Base-by-base conservation (phyloP, 2,113 vertebrate species). In the Choloepus hoffmanni region DNA sequence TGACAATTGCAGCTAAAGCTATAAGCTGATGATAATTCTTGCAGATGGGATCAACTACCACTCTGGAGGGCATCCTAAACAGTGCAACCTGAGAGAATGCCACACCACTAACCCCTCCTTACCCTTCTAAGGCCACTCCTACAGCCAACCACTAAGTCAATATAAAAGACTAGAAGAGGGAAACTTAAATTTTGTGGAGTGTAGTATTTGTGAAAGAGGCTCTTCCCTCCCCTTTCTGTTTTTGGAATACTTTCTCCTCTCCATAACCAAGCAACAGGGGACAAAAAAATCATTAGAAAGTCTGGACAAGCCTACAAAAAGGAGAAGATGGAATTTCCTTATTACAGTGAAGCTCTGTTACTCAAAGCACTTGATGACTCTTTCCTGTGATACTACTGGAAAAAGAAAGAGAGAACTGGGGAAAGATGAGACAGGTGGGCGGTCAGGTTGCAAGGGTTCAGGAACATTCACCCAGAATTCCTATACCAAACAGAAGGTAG, bases 351-450 rank as follows among this genome's bases (percentile, higher is more conserved):
- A 53, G 14, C 1, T 62, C 24, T 67, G 7, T n/a, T 73, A 30
- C 3, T 89, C 67, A 82, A 33, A 73, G 40, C 12, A 12, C 10
- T 28, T 85, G 2, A 70, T 55, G 30, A 62, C 8, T 65, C 33
- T 63, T 65, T 8, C n/a, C 73, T 82, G 28, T 28, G 40, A 19
- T 13, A 21, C 19, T n/a, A 48, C 21, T 30, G 3, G 23, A 13
- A 53, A 89, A 65, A 2, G 8, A 74, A 40, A 78, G 67, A 77
- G 48, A 63, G 19, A 53, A 19, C 0, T 84, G 10, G 14, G 7
- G 9, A 67, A 28, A 10, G 6, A 33, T 1, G 12, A 28, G 33
- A 33, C 5, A 26, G 12, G 19, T 0, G 0, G 0, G 9, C 11
- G 24, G 48, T 63, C 28, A 30, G 26, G 9, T 43, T 70, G 15